Base-by-base conservation (phyloP, 2,113 vertebrate species). In the Chionomys nivalis region DNA sequence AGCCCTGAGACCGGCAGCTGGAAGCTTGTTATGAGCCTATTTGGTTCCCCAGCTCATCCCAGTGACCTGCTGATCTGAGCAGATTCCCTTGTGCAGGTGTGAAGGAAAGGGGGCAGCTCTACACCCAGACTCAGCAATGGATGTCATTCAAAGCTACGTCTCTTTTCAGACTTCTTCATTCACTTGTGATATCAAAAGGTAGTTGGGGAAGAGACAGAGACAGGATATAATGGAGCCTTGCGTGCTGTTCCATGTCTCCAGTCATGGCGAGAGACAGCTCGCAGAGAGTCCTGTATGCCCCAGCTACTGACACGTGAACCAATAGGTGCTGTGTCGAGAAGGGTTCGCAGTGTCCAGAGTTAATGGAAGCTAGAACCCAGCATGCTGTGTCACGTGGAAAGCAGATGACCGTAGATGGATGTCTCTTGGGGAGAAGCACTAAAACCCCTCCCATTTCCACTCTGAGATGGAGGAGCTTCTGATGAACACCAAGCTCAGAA, bases 341-440 rank as follows among this genome's bases (percentile, higher is more conserved):
- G 1, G 39, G 16, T 24, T 44, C 1, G 8, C 16, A 19, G 0
- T 8, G 13, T 10, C 49, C 42, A 9, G 61, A 42, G 24, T 7
- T 26, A 1, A 1, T 1, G 0, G 3, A 16, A 36, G 44, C 2
- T 3, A 68, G 83, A 13, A 49, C 65, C 8, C 3, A 24, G 16
- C 0, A 1, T 0, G 9, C 65, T 65, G 17, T 0, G 0, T 47
- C 16, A 47, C 16, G 5, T 81, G 42, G 17, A 19, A 3, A 19
- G 14, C 28, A 21, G 24, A 23, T n/a, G 28, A 61, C 36, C 49
- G 19, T 12, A n/a, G 14, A 31, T 13, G 12, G 14, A 2, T 42
- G 17, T 2, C 14, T 19, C 44, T 55, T 8, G 36, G 17, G 39
- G 26, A 61, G 28, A 75, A 87, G 14, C 26, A 24, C 21, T 8